phyloP scores from a whole-genome alignment of 2,888 invertebrate species.

The Autographa gamma region DNA sequence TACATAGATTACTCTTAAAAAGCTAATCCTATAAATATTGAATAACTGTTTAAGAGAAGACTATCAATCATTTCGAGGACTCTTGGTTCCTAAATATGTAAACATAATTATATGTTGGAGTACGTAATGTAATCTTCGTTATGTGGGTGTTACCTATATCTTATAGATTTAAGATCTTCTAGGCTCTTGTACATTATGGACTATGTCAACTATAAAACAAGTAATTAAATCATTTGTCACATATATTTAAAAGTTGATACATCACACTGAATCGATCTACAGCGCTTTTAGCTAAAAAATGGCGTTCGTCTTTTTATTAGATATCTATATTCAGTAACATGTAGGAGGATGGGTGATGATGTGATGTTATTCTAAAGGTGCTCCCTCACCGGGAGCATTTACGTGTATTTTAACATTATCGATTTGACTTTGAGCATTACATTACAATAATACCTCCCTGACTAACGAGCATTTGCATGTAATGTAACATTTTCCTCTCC shows the following conservation, averaged over 20 bases:
- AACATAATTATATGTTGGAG: constrained; percentile 17
- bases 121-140: constrained; percentile 46
- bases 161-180: constrained; percentile 47
- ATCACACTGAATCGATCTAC: too few relatives aligned
- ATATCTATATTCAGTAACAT: too few relatives aligned
- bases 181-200: constrained; percentile 26
- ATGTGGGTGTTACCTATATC: constrained; percentile 63
- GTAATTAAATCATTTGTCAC: background rate
- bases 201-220: background rate
- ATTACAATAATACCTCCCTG: too few relatives aligned
- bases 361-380: background rate
- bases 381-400: too few relatives aligned
- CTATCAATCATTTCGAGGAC: constrained; percentile 21
- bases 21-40: constrained; percentile 15
- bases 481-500: too few relatives aligned
- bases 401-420: too few relatives aligned
- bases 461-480: too few relatives aligned
- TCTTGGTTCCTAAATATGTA: constrained; percentile 49
- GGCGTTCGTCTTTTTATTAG: too few relatives aligned
- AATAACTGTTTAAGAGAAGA: background rate
- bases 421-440: too few relatives aligned
- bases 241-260: too few relatives aligned
- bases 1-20: background rate
- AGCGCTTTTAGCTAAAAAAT: too few relatives aligned
- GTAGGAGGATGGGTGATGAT: background rate